Evolutionary conservation across 2,113 vertebrate species (phyloP), one percentile per base, ranked within the genome.

Genomic region (Cyprinodon brontotheroides): DNA sequence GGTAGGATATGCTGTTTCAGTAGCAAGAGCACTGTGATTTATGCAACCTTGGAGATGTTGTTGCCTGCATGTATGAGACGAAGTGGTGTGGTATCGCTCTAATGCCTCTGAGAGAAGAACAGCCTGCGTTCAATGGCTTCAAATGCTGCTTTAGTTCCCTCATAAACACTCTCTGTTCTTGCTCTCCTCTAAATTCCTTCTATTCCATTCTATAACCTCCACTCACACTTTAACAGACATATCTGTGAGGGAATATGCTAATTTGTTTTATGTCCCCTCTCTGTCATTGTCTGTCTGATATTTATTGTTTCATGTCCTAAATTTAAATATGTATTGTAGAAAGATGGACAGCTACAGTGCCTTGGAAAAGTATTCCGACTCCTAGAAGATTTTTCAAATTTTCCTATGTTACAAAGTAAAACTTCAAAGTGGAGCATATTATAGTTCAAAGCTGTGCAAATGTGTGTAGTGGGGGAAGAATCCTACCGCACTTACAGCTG

Each of bases 1-100:
- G 91, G 91, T 89, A 90, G 88, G 91, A 94, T 91, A 85, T 89
- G 91, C 90, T 92, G 90, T 86, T 93, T 93, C 86, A 90, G 89
- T 89, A 90, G 86, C 86, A 78, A 73, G 84, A 89, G 85, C 75
- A 81, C 75, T 78, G 78, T 93, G 92, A 93, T 94, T 93, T 93
- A 94, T 93, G 91, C 88, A 92, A 87, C 90, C 90, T 88, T 87
- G 86, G 92, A 93, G 88, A 89, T 87, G 88, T 82, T 77, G 85
- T 78, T 83, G 88, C 83, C 78, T 74, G 87, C 40, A 59, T 75
- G 86, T 70, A 81, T 81, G 86, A 89, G 89, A 91, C 86, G 78
- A 86, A 90, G 82, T 41, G 78, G 74, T 88, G 86, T 57, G 77
- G 82, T 90, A 29, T 91, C 71, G 87, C 86, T 90, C 77, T 86